phyloP scores from a whole-genome alignment of 2,113 vertebrate species.

The Ochotona curzoniae region DNA sequence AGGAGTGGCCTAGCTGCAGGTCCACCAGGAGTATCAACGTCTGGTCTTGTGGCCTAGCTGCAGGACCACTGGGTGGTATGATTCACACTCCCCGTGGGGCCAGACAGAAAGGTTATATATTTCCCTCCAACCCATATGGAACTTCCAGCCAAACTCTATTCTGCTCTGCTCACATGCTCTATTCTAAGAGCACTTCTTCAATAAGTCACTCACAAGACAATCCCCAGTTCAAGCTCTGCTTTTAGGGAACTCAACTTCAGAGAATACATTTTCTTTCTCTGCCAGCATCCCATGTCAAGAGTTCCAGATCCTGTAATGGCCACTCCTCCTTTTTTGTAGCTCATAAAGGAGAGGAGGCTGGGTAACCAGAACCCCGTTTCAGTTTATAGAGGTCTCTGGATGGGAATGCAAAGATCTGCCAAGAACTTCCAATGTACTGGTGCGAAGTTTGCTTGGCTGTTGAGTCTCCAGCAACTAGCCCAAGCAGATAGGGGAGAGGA shows the following conservation, averaged over 20 bases:
- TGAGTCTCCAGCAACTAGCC: background rate
- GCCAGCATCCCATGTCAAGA: background rate
- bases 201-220: background rate
- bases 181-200: background rate
- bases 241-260: background rate
- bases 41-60: background rate
- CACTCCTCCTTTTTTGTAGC: background rate
- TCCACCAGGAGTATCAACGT: too few relatives aligned
- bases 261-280: background rate
- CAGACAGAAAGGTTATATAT: background rate
- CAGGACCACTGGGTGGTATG: background rate
- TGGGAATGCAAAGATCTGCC: background rate
- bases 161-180: background rate
- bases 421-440: background rate
- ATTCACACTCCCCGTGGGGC: background rate
- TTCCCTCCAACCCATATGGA: rapidly evolving
- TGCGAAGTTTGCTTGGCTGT: background rate
- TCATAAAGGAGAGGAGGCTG: background rate
- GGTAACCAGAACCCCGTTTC: background rate
- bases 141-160: background rate
- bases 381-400: background rate
- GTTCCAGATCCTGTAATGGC: background rate
- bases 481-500: background rate
- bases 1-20: background rate
- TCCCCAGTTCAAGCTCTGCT: background rate